Conservation (phyloP, 2,797 vertebrate species). For the Clarias laeviceps region DNA sequence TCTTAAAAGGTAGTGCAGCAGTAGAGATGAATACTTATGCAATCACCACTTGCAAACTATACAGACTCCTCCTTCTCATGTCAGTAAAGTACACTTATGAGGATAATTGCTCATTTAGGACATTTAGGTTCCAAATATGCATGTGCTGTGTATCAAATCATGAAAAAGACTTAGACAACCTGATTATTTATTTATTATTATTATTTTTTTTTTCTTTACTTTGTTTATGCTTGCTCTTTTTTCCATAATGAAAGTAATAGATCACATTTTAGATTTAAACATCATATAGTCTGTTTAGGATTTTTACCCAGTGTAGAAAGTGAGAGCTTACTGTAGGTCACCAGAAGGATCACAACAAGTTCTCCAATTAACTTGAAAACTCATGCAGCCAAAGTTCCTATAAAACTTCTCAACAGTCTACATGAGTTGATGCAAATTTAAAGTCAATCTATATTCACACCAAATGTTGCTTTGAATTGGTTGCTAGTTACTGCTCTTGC, state of each 20-base stretch:
- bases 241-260: background rate
- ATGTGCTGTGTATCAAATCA: background rate
- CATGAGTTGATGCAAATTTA: background rate
- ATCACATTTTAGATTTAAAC: conserved; percentile 1
- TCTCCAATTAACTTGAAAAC: background rate
- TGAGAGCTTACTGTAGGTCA: background rate
- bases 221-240: background rate
- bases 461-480: background rate
- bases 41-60: background rate
- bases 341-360: background rate
- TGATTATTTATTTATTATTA: background rate
- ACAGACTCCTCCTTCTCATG: background rate
- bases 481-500: background rate
- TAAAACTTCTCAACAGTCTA: background rate
- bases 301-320: background rate
- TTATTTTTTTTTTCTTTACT: background rate
- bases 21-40: background rate
- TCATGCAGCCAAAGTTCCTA: background rate
- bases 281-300: background rate
- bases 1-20: background rate
- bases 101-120: background rate
- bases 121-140: background rate
- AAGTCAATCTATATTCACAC: background rate
- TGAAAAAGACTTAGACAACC: background rate
- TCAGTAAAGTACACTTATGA: background rate